Base-by-base conservation (phyloP, 2,888 invertebrate species). In the Entomobrya proxima region DNA sequence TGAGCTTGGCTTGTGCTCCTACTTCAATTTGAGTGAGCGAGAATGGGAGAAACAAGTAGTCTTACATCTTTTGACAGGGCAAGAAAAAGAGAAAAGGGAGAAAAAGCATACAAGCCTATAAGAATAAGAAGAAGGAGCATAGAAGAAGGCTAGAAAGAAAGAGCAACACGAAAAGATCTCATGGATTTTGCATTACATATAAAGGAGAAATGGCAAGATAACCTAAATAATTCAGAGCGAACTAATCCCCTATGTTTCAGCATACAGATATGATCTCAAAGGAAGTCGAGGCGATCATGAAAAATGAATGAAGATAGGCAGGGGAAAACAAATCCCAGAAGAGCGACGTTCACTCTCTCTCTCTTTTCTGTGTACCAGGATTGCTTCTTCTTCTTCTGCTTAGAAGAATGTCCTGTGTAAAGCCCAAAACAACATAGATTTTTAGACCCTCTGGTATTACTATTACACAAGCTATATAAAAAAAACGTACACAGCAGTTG, bases 221-320 rank as follows among this genome's bases (percentile, higher is more conserved):
- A 86, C 81, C 86, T 86, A 86, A 86, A 86, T 86, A 86, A 86
- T 86, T 86, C 86, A 86, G 86, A 86, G 81, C 69, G 81, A 86
- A 86, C 86, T 86, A 86, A 86, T 86, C 86, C 81, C 86, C 81
- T 75, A 81, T 86, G 86, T 77, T 86, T 81, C 86, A 86, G 81
- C 86, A 81, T 86, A 81, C 86, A 86, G 86, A 86, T 86, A 86
- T 86, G 86, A 86, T 86, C 86, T 86, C 86, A 82, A 87, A 78
- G 87, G 85, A 87, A 80, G 85, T 79, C 72, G 78, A 81, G 81
- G 87, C 85, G 83, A 87, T 82, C 76, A 78, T 78, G 81, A 85
- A 79, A 85, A 87, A 84, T 81, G 87, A 88, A 85, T 84, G 84
- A 86, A 85, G 79, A 77, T 86, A 83, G 74, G 82, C 81, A 75